Percentiles rank a stretch among this genome's conserved stretches.
These are phyloP conservation scores for Disparrhopalites patrizii DNA, from an alignment of 2,888 invertebrate species.

Conservation along the genomic window DNA sequence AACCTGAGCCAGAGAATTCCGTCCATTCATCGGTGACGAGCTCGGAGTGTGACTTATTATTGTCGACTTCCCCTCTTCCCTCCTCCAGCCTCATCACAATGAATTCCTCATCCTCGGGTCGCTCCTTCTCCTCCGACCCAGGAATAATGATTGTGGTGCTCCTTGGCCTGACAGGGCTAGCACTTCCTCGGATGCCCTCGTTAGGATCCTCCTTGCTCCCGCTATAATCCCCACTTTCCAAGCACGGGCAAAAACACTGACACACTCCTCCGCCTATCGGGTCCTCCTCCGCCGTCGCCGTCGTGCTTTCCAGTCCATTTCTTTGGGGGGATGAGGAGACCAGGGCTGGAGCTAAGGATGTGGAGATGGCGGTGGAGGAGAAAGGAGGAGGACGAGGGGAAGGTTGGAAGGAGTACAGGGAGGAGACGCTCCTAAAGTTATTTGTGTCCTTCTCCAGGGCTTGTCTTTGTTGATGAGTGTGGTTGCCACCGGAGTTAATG, in stretches of 20 bases:
- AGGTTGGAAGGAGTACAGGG: background rate
- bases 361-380: background rate
- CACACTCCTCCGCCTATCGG: conserved; percentile 28
- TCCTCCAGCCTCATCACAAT: conserved; percentile 13
- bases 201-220: background rate
- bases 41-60: background rate
- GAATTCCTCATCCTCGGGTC: conserved; percentile 18
- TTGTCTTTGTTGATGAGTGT: conserved; percentile 2
- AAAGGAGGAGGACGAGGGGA: background rate
- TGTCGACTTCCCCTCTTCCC: background rate
- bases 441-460: background rate
- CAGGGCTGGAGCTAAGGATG: background rate
- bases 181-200: background rate
- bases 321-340: background rate
- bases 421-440: conserved; percentile 9
- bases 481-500: background rate
- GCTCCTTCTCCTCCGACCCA: background rate
- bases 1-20: conserved; percentile 16
- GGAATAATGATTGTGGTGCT: background rate
- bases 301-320: background rate
- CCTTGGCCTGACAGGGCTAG: no score
- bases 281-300: background rate
- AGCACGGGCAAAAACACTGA: conserved; percentile 27
- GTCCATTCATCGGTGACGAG: conserved; percentile 14
- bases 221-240: background rate